Evolutionary conservation across 1,140 invertebrate species (phyloP), one percentile per base, ranked within the genome.

Genomic region (Drosophila ficusphila): DNA sequence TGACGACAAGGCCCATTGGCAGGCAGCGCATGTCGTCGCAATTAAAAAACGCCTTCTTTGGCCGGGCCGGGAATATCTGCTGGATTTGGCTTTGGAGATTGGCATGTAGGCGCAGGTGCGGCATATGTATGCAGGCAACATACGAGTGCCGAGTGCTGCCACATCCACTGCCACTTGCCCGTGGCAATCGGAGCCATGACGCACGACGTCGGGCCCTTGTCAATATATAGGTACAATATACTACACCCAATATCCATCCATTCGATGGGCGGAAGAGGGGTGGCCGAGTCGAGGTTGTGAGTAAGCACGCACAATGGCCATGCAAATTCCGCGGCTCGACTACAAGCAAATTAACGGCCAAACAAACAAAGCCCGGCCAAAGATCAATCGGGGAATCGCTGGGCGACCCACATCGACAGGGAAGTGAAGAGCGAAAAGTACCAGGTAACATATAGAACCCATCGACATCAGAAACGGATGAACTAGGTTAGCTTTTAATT

Each of bases 21-120:
- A 83, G 79, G 82, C 49, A 51, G 65, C 33, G 54, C 79, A 83
- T 83, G 79, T 85, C 79, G 79, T 36, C 79, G 79, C 79, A 83
- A 83, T 83, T 83, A 83, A 83, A 83, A 83, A 85, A 85, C 79
- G 79, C 79, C 79, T 83, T 83, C 79, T 83, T 85, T 52, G 79
- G 79, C 41, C 11, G 39, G 79, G 72, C 38, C 11, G 39, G 79
- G 72, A 33, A 25, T 56, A 74, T 75, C 75, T 70, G 72, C 58
- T 79, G 79, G 75, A 62, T 83, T 56, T 34, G 31, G 31, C 60
- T 46, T 39, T 64, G 39, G 47, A 29, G 27, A 9, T 76, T 52
- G 79, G 79, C 75, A 71, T 85, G 57, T 72, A 83, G 79, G 64
- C 79, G 79, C 79, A 83, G 79, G 79, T 83, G 79, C 79, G 81